These are phyloP conservation scores for Acronicta psi DNA, from an alignment of 2,888 invertebrate genomes.

Conservation along the genomic window DNA sequence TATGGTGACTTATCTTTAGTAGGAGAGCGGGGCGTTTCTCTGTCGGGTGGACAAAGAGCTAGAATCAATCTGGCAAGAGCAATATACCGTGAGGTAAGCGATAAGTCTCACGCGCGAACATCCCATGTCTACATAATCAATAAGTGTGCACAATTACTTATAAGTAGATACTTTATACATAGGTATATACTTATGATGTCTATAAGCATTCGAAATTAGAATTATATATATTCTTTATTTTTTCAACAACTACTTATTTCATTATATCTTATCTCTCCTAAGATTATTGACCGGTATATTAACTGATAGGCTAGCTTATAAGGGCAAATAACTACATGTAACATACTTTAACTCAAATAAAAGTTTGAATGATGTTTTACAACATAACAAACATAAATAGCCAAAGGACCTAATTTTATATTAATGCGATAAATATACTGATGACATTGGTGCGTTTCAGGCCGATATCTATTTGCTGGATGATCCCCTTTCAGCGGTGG, in stretches of 20 bases:
- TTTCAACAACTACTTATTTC: neutral
- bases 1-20: constrained; percentile 94
- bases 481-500: constrained; percentile 95
- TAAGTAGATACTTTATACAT: no score
- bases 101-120: neutral
- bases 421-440: neutral
- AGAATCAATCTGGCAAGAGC: constrained; percentile 94
- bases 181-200: no score
- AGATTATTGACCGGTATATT: constrained; percentile 11
- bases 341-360: neutral
- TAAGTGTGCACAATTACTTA: no score
- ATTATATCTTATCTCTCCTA: constrained; percentile 6
- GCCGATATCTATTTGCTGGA: constrained; percentile 94
- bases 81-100: constrained; percentile 92
- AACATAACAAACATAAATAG: neutral
- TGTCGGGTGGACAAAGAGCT: constrained; percentile 96
- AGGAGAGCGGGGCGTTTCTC: constrained; percentile 94
- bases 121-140: no score
- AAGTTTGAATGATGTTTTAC: neutral
- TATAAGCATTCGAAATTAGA: neutral
- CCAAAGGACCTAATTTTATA: no score
- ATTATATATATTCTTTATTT: constrained; percentile 6
- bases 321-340: neutral
- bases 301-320: constrained; percentile 21
- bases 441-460: constrained; percentile 58